These are phyloP conservation scores for Panthera leo DNA, from an alignment of 2,113 vertebrate species.

Conservation along the genomic window DNA sequence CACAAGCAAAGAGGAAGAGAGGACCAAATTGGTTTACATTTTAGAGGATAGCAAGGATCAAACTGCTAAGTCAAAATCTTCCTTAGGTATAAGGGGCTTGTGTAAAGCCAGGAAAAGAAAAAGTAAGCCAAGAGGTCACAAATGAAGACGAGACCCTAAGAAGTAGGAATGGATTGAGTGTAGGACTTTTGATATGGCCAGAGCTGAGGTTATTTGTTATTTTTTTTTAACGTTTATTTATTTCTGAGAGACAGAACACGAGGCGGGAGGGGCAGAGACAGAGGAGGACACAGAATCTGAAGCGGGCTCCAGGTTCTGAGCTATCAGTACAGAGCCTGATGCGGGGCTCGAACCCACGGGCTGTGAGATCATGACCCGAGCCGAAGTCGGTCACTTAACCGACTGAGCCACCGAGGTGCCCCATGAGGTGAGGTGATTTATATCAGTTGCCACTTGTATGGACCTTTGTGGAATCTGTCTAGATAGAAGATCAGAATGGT, in stretches of 20 bases:
- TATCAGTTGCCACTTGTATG: accelerated
- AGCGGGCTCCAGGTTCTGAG: too few relatives aligned
- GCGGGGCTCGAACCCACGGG: too few relatives aligned
- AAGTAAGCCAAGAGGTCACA: neutral
- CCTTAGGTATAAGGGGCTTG: neutral
- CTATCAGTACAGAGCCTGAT: too few relatives aligned
- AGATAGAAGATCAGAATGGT: neutral
- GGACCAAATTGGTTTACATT: neutral
- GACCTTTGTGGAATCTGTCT: neutral
- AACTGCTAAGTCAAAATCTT: neutral
- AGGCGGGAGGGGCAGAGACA: too few relatives aligned
- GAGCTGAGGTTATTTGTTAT: neutral
- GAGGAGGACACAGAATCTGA: too few relatives aligned
- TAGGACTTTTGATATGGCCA: neutral
- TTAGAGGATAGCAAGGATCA: neutral
- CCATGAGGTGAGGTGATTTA: neutral
- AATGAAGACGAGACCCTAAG: neutral
- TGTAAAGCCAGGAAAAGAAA: neutral
- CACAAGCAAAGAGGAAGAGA: neutral
- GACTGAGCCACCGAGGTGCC: too few relatives aligned
- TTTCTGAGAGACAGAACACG: too few relatives aligned
- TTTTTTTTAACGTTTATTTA: too few relatives aligned
- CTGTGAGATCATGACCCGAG: too few relatives aligned
- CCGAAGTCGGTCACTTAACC: too few relatives aligned
- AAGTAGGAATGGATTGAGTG: neutral